Evolutionary conservation across 2,797 vertebrate genomes (phyloP).

Genomic region (Eulemur mongoz): DNA sequence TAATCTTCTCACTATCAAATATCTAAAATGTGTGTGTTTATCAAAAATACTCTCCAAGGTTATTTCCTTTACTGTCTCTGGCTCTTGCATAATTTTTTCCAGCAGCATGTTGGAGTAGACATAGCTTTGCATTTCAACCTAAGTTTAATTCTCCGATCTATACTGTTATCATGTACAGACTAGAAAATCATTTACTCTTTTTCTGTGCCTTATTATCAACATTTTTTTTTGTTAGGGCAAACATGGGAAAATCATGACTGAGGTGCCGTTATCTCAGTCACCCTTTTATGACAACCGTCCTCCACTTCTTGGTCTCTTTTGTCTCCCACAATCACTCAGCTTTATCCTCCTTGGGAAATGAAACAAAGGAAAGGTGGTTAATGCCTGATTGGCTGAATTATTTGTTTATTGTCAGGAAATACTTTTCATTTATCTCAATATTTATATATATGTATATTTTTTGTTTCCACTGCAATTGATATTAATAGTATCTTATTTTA

Average conservation of each 20-base stretch:
- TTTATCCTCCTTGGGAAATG: background rate
- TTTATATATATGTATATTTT: background rate
- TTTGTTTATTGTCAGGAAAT: background rate
- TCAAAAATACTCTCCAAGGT: background rate
- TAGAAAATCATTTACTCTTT: background rate
- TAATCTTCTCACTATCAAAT: background rate
- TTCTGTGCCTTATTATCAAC: background rate
- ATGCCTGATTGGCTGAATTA: background rate
- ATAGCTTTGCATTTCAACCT: background rate
- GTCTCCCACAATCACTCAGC: background rate
- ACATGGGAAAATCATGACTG: background rate
- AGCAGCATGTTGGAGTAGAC: background rate
- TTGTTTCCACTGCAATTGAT: background rate
- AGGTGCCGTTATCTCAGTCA: background rate
- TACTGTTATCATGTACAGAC: background rate
- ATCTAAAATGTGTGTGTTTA: background rate
- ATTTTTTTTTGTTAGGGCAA: background rate
- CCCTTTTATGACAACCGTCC: background rate
- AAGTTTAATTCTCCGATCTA: background rate
- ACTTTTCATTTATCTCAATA: background rate
- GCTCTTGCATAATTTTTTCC: background rate
- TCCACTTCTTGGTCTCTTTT: too few species aligned
- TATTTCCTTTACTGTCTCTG: background rate
- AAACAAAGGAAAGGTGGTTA: background rate
- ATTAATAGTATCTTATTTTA: background rate